Evolutionary conservation across 2,797 vertebrate genomes (phyloP), one percentile per base, ranked within the genome.

Genomic region (Acipenser transmontanus): DNA sequence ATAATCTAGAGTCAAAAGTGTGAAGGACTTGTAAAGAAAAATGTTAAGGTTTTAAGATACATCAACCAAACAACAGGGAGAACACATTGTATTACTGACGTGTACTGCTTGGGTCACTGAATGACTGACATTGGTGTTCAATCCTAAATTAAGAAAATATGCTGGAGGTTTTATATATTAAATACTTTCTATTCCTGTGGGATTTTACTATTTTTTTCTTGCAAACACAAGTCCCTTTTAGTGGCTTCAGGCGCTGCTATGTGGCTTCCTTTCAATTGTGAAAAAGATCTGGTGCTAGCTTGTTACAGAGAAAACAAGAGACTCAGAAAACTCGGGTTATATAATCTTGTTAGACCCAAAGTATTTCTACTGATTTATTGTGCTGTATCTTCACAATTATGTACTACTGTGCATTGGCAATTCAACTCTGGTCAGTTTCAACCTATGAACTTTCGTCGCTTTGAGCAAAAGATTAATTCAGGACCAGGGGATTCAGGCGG

Each of bases 311-410:
- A n/a, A n/a, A n/a, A n/a, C n/a, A n/a, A n/a, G n/a, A n/a, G n/a
- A 17, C 17, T 17, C 1, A 17, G 17, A 17, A 17, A 17, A 17
- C 66, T 62, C 63, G 71, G 80, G 81, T 78, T 80, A 73, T 74
- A 78, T 76, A 79, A 73, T 80, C 80, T 81, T 80, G 83, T 87
- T 84, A 84, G 82, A 77, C 78, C 80, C 79, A 76, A 75, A 79
- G 78, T 77, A 76, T 34, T 20, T 12, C 49, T 34, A 34, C 34
- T 34, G 34, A 34, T 34, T 34, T 34, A 3, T 34, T 34, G 34
- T 34, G 14, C 48, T 60, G 61, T 14, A 60, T 61, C 12, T 13
- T 9, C 61, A 63, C 13, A 67, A 67, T 59, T 47, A 63, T 62
- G 60, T 54, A 9, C n/a, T 67, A 13, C 48, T 34, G 14, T 48